Conservation (phyloP, 1,140 invertebrate species). For the Pogonomyrmex californicus region DNA sequence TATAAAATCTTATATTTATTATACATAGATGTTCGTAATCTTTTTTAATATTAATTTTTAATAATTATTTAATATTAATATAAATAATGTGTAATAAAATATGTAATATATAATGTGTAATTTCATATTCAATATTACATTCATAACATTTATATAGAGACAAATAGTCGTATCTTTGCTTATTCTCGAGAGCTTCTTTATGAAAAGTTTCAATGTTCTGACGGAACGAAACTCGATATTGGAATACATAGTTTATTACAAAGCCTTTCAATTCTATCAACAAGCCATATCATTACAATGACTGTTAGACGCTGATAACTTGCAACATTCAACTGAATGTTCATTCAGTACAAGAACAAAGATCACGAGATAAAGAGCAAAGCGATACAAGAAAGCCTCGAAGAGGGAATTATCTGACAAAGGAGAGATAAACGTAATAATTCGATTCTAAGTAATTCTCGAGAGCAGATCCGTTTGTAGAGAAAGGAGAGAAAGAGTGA, state of each 20-base stretch:
- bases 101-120: neutral
- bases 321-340: neutral
- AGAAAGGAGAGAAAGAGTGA: conserved; percentile 22
- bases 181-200: neutral
- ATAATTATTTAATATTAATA: neutral
- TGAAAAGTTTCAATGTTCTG: neutral
- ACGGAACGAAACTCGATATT: conserved; percentile 1
- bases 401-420: conserved; percentile 45
- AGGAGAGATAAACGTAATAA: conserved; percentile 45
- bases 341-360: conserved; percentile 30
- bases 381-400: conserved; percentile 26
- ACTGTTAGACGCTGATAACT: conserved; percentile 37
- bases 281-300: conserved; percentile 1
- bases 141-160: neutral
- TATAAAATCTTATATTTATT: neutral
- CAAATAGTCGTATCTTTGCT: neutral
- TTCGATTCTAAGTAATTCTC: conserved; percentile 53
- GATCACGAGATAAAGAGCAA: conserved; percentile 34
- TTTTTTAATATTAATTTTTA: neutral
- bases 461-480: conserved; percentile 23
- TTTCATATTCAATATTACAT: neutral
- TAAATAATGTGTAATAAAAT: neutral
- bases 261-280: conserved; percentile 31
- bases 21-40: neutral
- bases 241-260: neutral